Evolutionary conservation across 2,797 vertebrate genomes (phyloP).

Genomic region (Gastrophryne carolinensis): DNA sequence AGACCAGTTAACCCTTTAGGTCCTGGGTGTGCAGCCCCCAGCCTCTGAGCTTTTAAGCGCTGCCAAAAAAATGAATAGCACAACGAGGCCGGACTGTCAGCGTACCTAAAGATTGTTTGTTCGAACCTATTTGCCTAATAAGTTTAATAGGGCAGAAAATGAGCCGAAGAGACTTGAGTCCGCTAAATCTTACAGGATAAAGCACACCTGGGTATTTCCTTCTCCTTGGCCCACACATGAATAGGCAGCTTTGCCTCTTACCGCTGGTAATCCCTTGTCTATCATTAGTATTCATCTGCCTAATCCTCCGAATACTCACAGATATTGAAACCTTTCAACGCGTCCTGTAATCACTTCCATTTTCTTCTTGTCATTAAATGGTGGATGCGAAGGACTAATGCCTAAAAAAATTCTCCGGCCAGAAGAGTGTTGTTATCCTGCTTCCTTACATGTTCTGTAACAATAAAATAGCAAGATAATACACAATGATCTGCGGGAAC

Average conservation of each 20-base stretch:
- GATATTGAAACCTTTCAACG: slow-evolving; percentile 54
- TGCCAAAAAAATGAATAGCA: slow-evolving; percentile 55
- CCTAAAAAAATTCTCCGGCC: not conserved
- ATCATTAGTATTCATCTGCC: slow-evolving; percentile 58
- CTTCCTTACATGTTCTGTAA: not conserved
- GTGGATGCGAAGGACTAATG: not conserved
- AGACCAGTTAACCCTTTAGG: not conserved
- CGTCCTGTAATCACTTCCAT: slow-evolving; percentile 27
- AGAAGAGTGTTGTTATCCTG: not conserved
- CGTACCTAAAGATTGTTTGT: slow-evolving; percentile 54
- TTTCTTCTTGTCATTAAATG: slow-evolving; percentile 8
- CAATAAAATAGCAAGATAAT: not conserved
- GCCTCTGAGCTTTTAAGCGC: slow-evolving; percentile 50
- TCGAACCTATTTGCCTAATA: slow-evolving; percentile 50
- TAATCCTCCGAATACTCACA: slow-evolving; percentile 56
- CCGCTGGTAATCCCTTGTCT: slow-evolving; percentile 58
- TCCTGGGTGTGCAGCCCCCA: slow-evolving; percentile 1
- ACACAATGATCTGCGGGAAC: not conserved
- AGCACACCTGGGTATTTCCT: slow-evolving; percentile 52
- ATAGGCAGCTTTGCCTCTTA: slow-evolving; percentile 54
- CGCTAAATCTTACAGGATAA: slow-evolving; percentile 29
- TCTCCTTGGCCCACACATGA: slow-evolving; percentile 54
- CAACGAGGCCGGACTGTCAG: slow-evolving; percentile 47
- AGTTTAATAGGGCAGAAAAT: slow-evolving; percentile 49
- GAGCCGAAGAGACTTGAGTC: slow-evolving; percentile 29